These are phyloP conservation scores for Simalia tracyae DNA, from an alignment of 2,797 vertebrate species.

Conservation along the genomic window DNA sequence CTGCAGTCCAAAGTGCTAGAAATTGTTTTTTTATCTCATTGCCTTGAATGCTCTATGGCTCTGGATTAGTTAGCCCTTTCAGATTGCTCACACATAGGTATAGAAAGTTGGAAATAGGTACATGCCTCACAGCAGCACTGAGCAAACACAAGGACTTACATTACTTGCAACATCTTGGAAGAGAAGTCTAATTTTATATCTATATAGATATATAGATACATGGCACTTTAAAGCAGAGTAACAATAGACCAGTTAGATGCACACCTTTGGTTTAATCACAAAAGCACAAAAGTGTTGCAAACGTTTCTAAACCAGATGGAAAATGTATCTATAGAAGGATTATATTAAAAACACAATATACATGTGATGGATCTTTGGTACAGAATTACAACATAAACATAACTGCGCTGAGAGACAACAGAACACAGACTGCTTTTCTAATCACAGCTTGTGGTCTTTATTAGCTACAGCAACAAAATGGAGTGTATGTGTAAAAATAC, in stretches of 20 bases:
- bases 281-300: background rate
- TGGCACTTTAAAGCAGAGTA: slow-evolving; percentile 35
- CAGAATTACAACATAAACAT: background rate
- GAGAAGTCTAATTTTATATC: background rate
- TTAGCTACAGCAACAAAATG: background rate
- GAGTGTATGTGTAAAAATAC: background rate
- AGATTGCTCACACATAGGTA: background rate
- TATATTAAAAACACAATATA: background rate
- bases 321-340: background rate
- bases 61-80: background rate
- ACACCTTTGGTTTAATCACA: background rate
- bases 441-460: background rate
- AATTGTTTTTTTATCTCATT: slow-evolving; percentile 21
- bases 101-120: background rate
- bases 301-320: background rate
- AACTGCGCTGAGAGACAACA: background rate
- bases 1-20: slow-evolving; percentile 14
- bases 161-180: background rate
- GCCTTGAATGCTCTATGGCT: slow-evolving; percentile 7
- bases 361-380: background rate
- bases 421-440: background rate
- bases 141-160: background rate
- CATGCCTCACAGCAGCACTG: background rate
- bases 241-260: slow-evolving; percentile 6
- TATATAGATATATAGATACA: background rate